Evolutionary conservation across 1,140 invertebrate genomes (phyloP).

Genomic region (Lepidurus packardi): DNA sequence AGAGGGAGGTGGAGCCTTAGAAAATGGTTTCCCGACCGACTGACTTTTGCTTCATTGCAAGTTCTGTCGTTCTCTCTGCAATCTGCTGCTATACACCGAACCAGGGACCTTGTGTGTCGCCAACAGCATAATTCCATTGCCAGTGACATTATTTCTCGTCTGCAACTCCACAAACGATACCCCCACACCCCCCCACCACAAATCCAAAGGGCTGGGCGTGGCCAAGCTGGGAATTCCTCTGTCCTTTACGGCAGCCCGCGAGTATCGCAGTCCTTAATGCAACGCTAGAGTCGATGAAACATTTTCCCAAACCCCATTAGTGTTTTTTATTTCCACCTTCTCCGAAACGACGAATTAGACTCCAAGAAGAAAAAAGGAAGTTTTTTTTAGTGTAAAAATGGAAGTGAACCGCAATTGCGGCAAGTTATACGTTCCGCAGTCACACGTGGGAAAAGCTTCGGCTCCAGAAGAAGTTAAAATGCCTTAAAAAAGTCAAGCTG

Average conservation of each 20-base stretch:
- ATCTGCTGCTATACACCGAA: too few species aligned
- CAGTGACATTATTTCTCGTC: too few species aligned
- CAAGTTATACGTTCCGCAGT: too few species aligned
- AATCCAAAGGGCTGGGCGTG: not conserved
- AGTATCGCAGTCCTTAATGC: not conserved
- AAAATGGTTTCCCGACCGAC: not conserved
- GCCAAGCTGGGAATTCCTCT: not conserved
- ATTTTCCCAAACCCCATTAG: not conserved
- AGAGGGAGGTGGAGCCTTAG: not conserved
- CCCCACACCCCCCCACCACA: not conserved
- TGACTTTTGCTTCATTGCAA: too few species aligned
- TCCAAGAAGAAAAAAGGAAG: not conserved
- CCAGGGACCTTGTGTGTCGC: too few species aligned
- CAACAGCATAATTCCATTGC: too few species aligned
- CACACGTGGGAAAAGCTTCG: too few species aligned
- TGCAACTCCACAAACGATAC: too few species aligned
- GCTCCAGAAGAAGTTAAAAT: not conserved
- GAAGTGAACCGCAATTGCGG: too few species aligned
- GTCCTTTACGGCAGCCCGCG: not conserved
- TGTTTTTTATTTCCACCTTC: not conserved
- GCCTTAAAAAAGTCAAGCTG: not conserved
- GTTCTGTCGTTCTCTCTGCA: too few species aligned
- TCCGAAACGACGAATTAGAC: not conserved
- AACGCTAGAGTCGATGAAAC: constrained; percentile 17
- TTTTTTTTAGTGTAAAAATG: too few species aligned